Evolutionary conservation across 2,888 invertebrate genomes (phyloP).

Genomic region (Geotrupes spiniger): DNA sequence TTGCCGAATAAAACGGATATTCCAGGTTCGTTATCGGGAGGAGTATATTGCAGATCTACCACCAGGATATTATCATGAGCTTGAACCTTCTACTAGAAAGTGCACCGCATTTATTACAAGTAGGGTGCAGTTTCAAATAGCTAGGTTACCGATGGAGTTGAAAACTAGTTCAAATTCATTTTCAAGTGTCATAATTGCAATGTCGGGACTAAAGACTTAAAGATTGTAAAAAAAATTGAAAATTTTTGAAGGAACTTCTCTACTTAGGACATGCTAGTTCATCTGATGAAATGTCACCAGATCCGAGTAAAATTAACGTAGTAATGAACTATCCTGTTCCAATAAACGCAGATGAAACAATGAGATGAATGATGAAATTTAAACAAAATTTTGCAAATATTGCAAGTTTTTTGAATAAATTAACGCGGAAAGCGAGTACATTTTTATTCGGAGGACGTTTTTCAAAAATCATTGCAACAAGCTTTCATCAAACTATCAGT

Average conservation of each 20-base stretch:
- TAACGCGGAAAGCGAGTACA: no score
- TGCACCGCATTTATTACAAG: constrained; percentile 32
- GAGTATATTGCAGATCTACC: constrained; percentile 32
- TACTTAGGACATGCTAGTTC: constrained; percentile 23
- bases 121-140: constrained; percentile 30
- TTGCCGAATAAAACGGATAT: constrained; percentile 31
- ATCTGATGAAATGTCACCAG: constrained; percentile 26
- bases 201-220: constrained; percentile 29
- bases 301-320: constrained; percentile 25
- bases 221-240: constrained; percentile 26
- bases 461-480: no score
- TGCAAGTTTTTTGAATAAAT: no score
- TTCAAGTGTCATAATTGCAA: constrained; percentile 30
- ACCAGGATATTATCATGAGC: constrained; percentile 34
- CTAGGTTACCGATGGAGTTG: no score
- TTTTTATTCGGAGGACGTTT: no score
- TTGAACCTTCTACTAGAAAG: constrained; percentile 24
- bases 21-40: constrained; percentile 31
- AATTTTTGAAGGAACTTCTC: constrained; percentile 25
- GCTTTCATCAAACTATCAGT: no score
- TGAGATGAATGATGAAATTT: no score
- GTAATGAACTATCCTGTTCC: constrained; percentile 29
- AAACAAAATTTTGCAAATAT: no score
- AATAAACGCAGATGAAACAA: constrained; percentile 18
- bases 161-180: no score